Evolutionary conservation across 2,888 invertebrate species (phyloP).

Genomic region (Trissolcus brochymenae): DNA sequence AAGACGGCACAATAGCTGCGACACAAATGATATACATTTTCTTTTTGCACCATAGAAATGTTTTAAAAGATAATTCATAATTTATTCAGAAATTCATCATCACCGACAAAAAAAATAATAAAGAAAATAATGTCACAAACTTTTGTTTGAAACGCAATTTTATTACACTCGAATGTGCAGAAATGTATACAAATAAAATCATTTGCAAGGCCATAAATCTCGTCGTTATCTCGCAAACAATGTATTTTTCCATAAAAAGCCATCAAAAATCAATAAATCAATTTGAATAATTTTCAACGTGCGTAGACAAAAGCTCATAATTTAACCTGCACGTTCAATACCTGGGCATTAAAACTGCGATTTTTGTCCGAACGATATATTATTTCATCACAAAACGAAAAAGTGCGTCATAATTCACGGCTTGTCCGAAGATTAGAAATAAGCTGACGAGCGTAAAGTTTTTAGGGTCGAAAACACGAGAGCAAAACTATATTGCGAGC

Average conservation of each 20-base stretch:
- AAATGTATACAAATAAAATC: conserved; percentile 9
- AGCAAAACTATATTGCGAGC: conserved; percentile 46
- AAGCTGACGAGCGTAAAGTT: conserved; percentile 39
- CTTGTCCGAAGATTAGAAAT: conserved; percentile 55
- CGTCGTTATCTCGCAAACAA: conserved; percentile 24
- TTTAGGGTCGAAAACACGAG: conserved; percentile 29
- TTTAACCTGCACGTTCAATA: conserved; percentile 55
- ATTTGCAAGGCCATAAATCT: conserved; percentile 44
- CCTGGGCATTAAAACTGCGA: conserved; percentile 55
- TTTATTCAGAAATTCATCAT: too few species aligned
- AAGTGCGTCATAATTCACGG: conserved; percentile 51
- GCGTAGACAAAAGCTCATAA: conserved; percentile 57
- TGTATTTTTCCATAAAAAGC: conserved; percentile 53
- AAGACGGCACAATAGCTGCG: conserved; percentile 8
- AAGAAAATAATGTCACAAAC: too few species aligned
- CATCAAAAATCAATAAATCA: conserved; percentile 56
- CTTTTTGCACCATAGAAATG: background rate
- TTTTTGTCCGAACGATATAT: conserved; percentile 53
- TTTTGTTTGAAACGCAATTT: background rate
- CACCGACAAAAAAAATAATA: too few species aligned
- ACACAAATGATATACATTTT: background rate
- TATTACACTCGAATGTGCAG: background rate
- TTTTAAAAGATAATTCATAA: too few species aligned
- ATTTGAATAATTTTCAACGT: conserved; percentile 54
- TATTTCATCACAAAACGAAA: conserved; percentile 53